A percentile compares a stretch with the other conserved stretches of the same genome.
These are phyloP conservation scores for Anhinga anhinga DNA, from an alignment of 2,113 vertebrate species.

Conservation along the genomic window DNA sequence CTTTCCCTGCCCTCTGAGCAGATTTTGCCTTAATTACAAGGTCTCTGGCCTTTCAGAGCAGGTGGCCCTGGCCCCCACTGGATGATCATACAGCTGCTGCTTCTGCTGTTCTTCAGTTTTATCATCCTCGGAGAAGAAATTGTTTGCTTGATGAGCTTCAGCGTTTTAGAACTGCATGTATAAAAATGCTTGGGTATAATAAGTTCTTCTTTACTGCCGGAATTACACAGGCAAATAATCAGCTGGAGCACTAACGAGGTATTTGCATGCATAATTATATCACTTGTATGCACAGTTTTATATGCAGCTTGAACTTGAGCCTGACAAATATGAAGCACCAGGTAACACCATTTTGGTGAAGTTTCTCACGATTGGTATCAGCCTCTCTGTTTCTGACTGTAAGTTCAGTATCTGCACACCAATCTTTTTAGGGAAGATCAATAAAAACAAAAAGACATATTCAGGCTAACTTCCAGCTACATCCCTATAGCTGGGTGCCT, in stretches of 20 bases:
- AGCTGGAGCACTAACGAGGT: neutral
- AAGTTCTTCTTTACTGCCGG: neutral
- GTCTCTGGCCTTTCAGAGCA: neutral
- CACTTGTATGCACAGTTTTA: neutral
- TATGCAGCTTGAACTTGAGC: neutral
- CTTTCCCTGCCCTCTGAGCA: neutral
- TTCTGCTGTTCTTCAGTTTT: constrained; percentile 11
- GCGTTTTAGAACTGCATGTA: neutral
- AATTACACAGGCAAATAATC: neutral
- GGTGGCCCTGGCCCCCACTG: neutral
- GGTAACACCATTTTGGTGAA: neutral
- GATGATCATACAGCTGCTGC: neutral
- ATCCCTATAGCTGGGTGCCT: neutral
- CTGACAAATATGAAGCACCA: neutral
- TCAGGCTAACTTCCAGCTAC: neutral
- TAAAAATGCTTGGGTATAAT: neutral
- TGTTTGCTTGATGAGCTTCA: neutral
- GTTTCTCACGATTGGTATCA: neutral
- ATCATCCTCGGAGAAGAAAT: neutral
- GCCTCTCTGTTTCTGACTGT: neutral
- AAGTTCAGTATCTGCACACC: neutral
- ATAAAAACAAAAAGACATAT: neutral
- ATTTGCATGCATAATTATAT: constrained; percentile 12
- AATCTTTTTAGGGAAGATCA: neutral
- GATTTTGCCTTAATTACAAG: neutral